phyloP scores from a whole-genome alignment of 2,113 vertebrate species.

The Sminthopsis crassicaudata region DNA sequence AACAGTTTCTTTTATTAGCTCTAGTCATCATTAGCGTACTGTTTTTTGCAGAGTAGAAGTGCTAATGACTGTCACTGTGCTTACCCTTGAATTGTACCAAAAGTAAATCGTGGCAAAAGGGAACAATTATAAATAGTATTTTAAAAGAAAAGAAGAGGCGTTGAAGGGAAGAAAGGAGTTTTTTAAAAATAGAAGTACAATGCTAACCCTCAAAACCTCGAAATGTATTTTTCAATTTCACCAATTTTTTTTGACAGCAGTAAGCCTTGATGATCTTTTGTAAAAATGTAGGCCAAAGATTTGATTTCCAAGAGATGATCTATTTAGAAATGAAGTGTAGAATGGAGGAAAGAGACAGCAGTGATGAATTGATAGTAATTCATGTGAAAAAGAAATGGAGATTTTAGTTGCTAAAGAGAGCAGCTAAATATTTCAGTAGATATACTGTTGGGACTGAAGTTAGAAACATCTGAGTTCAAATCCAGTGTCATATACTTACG shows the following conservation, averaged over 20 bases:
- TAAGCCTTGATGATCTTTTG: neutral
- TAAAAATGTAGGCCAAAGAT: neutral
- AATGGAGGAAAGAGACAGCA: neutral
- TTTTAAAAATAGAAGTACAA: neutral
- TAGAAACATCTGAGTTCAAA: neutral
- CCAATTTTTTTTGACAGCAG: neutral
- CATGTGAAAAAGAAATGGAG: neutral
- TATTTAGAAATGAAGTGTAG: neutral
- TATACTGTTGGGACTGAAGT: neutral
- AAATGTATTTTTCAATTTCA: neutral
- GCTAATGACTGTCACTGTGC: constrained; percentile 4
- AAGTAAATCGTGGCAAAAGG: neutral
- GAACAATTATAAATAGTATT: constrained; percentile 1
- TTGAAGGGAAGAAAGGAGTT: neutral
- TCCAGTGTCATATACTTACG: neutral
- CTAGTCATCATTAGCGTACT: neutral
- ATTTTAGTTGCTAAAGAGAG: neutral
- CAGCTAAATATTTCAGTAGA: neutral
- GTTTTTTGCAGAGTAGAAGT: neutral
- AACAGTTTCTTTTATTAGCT: constrained; percentile 3
- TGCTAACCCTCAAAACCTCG: neutral
- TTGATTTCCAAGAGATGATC: neutral
- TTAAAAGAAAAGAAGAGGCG: neutral
- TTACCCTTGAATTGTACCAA: constrained; percentile 6
- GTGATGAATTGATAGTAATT: neutral